Evolutionary conservation across 1,140 invertebrate species (phyloP), one percentile per base, ranked within the genome.

Genomic region (Brachionus rubens): DNA sequence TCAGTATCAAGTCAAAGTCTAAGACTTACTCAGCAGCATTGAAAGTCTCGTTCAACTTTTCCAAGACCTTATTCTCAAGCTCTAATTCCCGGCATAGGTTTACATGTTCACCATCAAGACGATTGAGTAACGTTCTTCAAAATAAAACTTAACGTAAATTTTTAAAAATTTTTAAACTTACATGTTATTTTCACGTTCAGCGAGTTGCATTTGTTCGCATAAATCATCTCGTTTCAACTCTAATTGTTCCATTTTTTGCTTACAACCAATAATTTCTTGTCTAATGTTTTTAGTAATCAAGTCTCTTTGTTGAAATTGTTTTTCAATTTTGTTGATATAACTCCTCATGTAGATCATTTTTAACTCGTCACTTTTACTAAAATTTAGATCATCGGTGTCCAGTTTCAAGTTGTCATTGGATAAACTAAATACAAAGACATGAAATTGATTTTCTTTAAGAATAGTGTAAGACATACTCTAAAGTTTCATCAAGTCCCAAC

Each of bases 291-390:
- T 80, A 19, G 80, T 79, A 3, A 80, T 77, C 75, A 82, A 83
- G 28, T 81, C 79, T 54, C 80, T 80, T 52, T 82, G 78, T 75
- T 81, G 80, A 3, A 83, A 81, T 70, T 80, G 80, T 41, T 84
- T 82, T 52, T 79, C 79, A 43, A 84, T 76, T 75, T 83, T 78
- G 50, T 83, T 82, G 6, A 84, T 54, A 70, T 82, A 80, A 72
- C 81, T 80, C 5, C 83, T 78, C 47, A 83, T 72, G 41, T 83
- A 81, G 33, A 84, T 83, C 82, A 84, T 83, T 24, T 80, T 77
- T 21, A 84, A 76, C 76, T 83, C 81, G 67, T 84, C 82, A 77
- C 82, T 81, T 72, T 80, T 79, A 14, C 70, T 79, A 19, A 83
- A 80, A 36, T 79, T 12, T 3, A 50, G 80, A 50, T 82, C 79